Evolutionary conservation across 2,797 vertebrate species (phyloP), one percentile per base, ranked within the genome.

Genomic region (Telmatherina bonti): DNA sequence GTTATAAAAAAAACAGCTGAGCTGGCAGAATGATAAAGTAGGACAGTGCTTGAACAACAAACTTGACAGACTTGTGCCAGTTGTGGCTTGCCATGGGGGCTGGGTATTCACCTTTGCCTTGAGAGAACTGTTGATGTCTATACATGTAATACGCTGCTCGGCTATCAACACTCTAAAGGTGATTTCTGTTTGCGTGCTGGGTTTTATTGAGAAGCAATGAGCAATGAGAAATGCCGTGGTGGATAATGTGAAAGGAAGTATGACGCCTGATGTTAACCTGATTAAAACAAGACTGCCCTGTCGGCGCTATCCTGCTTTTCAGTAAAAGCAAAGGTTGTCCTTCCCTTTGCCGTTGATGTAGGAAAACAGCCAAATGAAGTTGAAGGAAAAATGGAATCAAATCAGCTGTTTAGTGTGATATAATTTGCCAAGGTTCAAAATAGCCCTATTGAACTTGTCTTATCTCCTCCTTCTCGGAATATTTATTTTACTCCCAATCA

Each of bases 1-100:
- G 67, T 66, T 84, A n/a, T n/a, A n/a, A n/a, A 66, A 55, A 61
- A 89, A 86, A 84, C 76, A 73, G 70, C 76, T 62, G 38, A 76
- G 76, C 33, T 88, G 82, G 82, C 75, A 74, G 59, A 69, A 83
- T 56, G 62, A 59, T 24, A 62, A 12, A 38, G 54, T 54, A 62
- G 27, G 57, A 43, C 57, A 26, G 49, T 15, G 22, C 49, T 51
- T 51, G 56, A 79, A 64, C 51, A 69, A 57, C 71, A 52, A 79
- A 35, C 31, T 22, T 51, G 26, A 68, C 66, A 65, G 45, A 47
- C 41, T 55, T 30, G 62, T 53, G 51, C 24, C 62, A 70, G 56
- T 58, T 70, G 55, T 70, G 68, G 24, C 20, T 16, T 43, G 38
- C 49, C 53, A 56, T 9, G 7, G 18, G 7, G 2, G 20, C 26